Conservation (phyloP, 2,797 vertebrate genomes). For the Pteropus rufus region DNA sequence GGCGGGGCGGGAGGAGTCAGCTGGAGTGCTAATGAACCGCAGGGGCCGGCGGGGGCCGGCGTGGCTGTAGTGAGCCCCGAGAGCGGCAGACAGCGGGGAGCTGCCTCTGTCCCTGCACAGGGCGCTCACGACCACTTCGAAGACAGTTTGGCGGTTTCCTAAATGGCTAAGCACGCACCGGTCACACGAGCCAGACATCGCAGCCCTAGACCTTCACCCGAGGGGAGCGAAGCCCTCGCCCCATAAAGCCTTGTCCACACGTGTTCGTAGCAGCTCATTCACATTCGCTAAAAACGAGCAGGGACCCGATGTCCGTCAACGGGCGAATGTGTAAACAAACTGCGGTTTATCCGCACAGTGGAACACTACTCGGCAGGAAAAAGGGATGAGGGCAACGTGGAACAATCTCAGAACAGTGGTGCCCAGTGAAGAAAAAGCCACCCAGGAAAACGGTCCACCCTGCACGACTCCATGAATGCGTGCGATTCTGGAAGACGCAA, state of each 20-base stretch:
- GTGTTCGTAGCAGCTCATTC: background rate
- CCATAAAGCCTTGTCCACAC: background rate
- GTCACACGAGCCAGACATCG: too few relatives aligned
- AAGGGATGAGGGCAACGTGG: accelerated
- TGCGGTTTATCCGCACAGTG: background rate
- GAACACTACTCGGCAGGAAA: background rate
- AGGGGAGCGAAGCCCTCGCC: background rate
- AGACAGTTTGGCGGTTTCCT: background rate
- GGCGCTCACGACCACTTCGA: background rate
- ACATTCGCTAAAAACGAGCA: background rate
- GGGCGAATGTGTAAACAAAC: background rate
- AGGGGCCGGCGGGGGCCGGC: accelerated
- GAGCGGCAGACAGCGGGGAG: background rate
- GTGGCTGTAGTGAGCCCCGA: accelerated
- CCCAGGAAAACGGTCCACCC: background rate
- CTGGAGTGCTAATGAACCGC: background rate
- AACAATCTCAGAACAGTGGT: background rate
- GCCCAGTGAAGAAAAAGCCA: accelerated
- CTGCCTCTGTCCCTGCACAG: accelerated
- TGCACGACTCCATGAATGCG: too few relatives aligned
- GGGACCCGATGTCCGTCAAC: background rate
- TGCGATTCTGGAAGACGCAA: background rate
- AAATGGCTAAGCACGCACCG: background rate
- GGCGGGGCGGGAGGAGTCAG: background rate
- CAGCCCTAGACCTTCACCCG: background rate